Evolutionary conservation across 2,113 vertebrate genomes (phyloP).

Genomic region (Epinephelus fuscoguttatus): DNA sequence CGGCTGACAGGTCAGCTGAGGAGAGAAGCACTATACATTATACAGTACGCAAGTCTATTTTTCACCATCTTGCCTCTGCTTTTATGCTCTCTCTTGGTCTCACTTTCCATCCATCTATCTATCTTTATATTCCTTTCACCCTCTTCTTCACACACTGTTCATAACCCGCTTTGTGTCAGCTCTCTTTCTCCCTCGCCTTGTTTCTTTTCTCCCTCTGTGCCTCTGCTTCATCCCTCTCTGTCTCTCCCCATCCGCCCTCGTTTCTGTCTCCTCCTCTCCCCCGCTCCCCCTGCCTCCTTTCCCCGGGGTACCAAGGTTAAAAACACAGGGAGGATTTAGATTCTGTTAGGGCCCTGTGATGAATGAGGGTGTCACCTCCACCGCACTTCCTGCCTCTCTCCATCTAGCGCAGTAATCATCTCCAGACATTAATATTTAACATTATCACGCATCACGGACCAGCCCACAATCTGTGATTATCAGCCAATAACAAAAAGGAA

Average conservation of each 20-base stretch:
- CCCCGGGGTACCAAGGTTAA: constrained; percentile 81
- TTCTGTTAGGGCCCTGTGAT: constrained; percentile 78
- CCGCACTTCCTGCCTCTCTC: constrained; percentile 71
- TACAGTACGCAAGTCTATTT: constrained; percentile 57
- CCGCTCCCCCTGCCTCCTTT: constrained; percentile 4
- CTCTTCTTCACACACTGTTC: constrained; percentile 20
- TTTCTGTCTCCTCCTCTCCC: constrained; percentile 25
- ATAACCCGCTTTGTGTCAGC: constrained; percentile 44
- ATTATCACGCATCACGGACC: constrained; percentile 62
- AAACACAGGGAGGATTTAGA: constrained; percentile 81
- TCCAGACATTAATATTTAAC: constrained; percentile 83
- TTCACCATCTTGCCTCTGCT: constrained; percentile 46
- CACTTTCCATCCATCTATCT: constrained; percentile 53
- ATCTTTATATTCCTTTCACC: constrained; percentile 43
- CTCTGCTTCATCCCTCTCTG: constrained; percentile 41
- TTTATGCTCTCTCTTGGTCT: constrained; percentile 33
- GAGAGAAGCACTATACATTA: constrained; percentile 56
- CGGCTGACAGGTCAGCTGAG: constrained; percentile 70
- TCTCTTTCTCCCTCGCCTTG: constrained; percentile 16
- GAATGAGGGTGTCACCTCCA: constrained; percentile 77
- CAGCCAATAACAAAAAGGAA: constrained; percentile 55
- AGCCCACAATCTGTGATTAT: constrained; percentile 60
- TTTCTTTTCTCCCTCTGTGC: constrained; percentile 12
- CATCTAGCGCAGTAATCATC: constrained; percentile 76
- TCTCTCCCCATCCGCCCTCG: constrained; percentile 6